Conservation (phyloP, 2,797 vertebrate genomes). For the Buceros bicornis region DNA sequence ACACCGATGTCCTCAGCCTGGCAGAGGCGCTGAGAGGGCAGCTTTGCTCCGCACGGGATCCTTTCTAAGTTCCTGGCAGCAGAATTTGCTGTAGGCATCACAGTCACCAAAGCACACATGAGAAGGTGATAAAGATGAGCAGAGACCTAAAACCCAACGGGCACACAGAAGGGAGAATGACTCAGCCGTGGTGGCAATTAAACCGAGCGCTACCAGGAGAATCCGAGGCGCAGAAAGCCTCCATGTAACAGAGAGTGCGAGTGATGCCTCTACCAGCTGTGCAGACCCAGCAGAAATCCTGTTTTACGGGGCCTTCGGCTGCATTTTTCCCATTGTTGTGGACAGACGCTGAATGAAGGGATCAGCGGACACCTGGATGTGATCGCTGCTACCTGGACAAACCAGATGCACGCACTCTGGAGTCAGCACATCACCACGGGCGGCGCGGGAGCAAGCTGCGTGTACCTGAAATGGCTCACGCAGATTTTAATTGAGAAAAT, state of each 20-base stretch:
- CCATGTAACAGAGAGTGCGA: not conserved
- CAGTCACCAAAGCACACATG: not conserved
- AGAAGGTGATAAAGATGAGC: not conserved
- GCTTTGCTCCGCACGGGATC: not conserved
- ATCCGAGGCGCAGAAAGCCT: not conserved
- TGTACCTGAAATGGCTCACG: accelerated
- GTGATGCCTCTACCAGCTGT: not conserved
- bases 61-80: not conserved
- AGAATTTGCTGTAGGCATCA: not conserved
- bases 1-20: not conserved
- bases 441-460: not conserved
- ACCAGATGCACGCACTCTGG: not conserved
- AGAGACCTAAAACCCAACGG: not conserved
- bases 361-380: conserved; percentile 15
- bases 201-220: not conserved
- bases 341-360: not conserved
- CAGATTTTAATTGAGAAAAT: not conserved
- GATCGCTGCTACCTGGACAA: not conserved
- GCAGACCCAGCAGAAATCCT: not conserved
- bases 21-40: not conserved
- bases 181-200: not conserved
- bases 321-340: conserved; percentile 8
- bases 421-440: accelerated
- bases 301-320: not conserved
- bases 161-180: not conserved